phyloP scores from a whole-genome alignment of 2,113 vertebrate species.

The Pogona vitticeps region DNA sequence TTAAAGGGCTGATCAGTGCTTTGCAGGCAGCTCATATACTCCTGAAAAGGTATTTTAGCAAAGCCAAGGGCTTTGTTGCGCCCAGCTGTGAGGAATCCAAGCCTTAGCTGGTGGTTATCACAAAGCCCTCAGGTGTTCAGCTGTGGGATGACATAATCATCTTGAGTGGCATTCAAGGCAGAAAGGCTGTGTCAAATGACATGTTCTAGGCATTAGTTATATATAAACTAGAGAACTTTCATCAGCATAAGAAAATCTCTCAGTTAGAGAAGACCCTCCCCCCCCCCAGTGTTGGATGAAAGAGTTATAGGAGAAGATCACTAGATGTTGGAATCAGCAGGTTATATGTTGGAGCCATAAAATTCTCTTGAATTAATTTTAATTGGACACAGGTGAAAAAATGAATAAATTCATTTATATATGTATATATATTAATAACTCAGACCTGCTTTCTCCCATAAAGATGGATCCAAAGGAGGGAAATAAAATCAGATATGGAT shows the following conservation, averaged over 20 bases:
- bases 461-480: background rate
- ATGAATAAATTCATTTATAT: background rate
- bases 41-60: conserved; percentile 1
- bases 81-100: conserved; percentile 21
- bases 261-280: conserved; percentile 19
- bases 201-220: background rate
- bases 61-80: conserved; percentile 18
- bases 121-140: conserved; percentile 3
- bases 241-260: background rate
- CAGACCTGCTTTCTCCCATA: background rate
- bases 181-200: background rate
- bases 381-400: background rate
- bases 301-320: background rate
- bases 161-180: background rate
- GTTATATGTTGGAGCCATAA: background rate
- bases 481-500: background rate
- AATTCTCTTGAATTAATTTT: background rate
- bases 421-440: background rate
- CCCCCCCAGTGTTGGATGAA: background rate
- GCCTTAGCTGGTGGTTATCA: conserved; percentile 10
- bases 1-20: conserved; percentile 15
- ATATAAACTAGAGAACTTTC: background rate
- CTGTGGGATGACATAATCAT: background rate
- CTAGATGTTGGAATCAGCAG: background rate
- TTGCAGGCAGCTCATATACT: conserved; percentile 29